Evolutionary conservation across 2,797 vertebrate species (phyloP).

Genomic region (Toxotes lorentzi): DNA sequence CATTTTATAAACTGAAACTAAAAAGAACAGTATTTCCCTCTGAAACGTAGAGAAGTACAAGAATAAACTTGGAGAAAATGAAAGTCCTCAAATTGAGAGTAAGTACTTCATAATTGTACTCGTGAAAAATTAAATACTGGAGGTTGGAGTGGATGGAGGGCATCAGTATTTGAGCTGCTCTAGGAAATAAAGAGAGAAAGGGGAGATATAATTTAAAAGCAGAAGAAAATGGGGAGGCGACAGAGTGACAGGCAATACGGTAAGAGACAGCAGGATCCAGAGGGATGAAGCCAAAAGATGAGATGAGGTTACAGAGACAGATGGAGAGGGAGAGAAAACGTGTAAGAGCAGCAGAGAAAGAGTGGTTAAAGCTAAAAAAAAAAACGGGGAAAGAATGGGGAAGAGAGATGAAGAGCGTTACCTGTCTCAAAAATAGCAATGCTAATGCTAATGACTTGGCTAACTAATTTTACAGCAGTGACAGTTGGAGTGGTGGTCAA

Average conservation of each 20-base stretch:
- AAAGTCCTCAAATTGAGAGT: neutral
- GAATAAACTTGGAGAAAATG: neutral
- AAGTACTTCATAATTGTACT: constrained; percentile 5
- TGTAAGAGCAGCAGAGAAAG: constrained; percentile 23
- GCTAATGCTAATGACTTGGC: neutral
- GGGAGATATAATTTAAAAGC: constrained; percentile 10
- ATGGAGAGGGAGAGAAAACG: constrained; percentile 42
- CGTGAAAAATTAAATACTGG: neutral
- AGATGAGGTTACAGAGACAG: constrained; percentile 56
- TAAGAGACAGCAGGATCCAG: constrained; percentile 38
- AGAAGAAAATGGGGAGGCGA: constrained; percentile 11
- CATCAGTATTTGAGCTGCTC: neutral
- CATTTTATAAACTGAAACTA: neutral
- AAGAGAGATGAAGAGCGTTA: constrained; percentile 9
- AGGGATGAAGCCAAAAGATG: constrained; percentile 50
- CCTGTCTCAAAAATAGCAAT: neutral
- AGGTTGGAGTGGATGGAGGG: neutral
- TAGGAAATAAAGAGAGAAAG: constrained; percentile 2
- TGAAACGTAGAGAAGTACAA: neutral
- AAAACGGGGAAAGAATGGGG: neutral
- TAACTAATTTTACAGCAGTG: neutral
- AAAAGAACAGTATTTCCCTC: neutral
- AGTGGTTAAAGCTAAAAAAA: neutral
- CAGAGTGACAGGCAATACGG: constrained; percentile 28
- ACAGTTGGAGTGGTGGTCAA: neutral